phyloP scores from a whole-genome alignment of 1,140 invertebrate genomes.

The Phymastichus coffea region DNA sequence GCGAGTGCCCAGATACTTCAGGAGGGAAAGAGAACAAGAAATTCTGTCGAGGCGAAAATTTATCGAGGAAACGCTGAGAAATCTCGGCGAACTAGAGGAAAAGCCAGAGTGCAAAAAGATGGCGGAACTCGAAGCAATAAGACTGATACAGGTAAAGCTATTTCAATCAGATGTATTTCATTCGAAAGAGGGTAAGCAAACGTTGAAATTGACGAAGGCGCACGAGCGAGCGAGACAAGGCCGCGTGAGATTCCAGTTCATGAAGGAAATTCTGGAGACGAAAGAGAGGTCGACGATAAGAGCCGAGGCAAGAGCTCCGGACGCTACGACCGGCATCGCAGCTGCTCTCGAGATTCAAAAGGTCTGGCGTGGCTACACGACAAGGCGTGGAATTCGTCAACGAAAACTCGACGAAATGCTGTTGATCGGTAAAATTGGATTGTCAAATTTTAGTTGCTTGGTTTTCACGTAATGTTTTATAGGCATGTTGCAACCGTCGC shows the following conservation, averaged over 20 bases:
- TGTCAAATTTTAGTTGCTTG: too few species aligned
- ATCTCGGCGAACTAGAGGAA: conserved; percentile 68
- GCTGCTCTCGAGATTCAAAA: conserved; percentile 80
- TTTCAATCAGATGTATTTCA: too few species aligned
- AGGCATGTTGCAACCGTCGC: conserved; percentile 55
- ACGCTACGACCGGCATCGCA: conserved; percentile 55
- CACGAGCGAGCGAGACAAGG: conserved; percentile 91
- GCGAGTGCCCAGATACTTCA: conserved; percentile 68
- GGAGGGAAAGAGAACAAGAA: conserved; percentile 65
- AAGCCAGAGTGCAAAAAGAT: conserved; percentile 59
- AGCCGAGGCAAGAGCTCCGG: conserved; percentile 55
- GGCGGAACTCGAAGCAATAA: conserved; percentile 80
- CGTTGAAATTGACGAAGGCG: conserved; percentile 46
- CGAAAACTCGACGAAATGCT: conserved; percentile 81
- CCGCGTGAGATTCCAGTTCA: conserved; percentile 79
- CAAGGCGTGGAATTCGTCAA: conserved; percentile 67
- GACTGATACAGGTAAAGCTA: conserved; percentile 71
- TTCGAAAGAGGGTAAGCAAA: too few species aligned
- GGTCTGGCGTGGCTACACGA: conserved; percentile 78
- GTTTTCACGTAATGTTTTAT: background rate
- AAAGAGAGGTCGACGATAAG: conserved; percentile 69
- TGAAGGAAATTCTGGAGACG: conserved; percentile 81
- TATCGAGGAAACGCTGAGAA: conserved; percentile 66
- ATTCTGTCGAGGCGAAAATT: conserved; percentile 62
- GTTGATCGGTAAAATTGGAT: conserved; percentile 78